phyloP scores from a whole-genome alignment of 2,113 vertebrate species.

The Elaphurus davidianus region DNA sequence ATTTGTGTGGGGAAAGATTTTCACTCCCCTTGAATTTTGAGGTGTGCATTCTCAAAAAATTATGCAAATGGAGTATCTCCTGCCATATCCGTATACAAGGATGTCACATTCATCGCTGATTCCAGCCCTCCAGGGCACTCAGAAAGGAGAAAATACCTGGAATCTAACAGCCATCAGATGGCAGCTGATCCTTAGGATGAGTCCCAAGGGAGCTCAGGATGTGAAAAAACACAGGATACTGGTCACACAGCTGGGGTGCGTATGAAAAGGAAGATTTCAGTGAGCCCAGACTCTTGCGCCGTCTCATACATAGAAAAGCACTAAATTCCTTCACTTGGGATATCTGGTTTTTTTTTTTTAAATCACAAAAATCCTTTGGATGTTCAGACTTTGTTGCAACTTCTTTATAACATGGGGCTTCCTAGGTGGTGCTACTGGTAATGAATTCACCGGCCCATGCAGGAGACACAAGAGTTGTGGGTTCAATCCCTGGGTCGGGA shows the following conservation, averaged over 20 bases:
- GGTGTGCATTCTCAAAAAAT: neutral
- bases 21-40: neutral
- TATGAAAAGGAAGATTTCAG: neutral
- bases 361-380: neutral
- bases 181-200: neutral
- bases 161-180: neutral
- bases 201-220: neutral
- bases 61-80: neutral
- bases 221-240: neutral
- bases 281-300: neutral
- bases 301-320: neutral
- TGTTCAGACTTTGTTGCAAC: neutral
- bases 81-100: neutral
- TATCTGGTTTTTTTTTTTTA: neutral
- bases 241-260: neutral
- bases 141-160: neutral
- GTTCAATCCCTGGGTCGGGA: neutral
- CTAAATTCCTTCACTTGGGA: neutral
- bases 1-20: accelerated
- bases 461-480: neutral
- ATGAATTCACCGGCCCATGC: accelerated
- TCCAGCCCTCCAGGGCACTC: neutral
- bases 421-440: neutral
- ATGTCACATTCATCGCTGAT: accelerated
- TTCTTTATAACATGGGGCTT: neutral